phyloP scores from a whole-genome alignment of 2,113 vertebrate species.

The Hyperoodon ampullatus region DNA sequence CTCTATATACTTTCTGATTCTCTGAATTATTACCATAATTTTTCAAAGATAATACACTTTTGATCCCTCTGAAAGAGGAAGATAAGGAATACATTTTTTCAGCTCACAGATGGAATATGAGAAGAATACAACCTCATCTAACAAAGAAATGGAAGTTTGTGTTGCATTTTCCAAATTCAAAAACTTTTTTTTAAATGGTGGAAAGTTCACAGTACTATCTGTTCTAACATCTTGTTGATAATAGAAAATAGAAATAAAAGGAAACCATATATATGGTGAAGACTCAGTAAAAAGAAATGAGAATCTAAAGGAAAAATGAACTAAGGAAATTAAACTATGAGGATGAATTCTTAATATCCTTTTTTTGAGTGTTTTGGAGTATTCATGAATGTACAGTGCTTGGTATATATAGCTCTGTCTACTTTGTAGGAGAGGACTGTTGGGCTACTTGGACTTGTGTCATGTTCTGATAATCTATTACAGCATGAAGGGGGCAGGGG shows the following conservation, averaged over 20 bases:
- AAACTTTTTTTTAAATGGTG: background rate
- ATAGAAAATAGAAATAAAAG: constrained; percentile 9
- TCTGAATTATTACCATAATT: background rate
- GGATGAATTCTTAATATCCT: background rate
- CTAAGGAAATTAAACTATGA: background rate
- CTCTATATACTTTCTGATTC: background rate
- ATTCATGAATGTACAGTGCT: background rate
- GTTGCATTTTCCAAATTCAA: background rate
- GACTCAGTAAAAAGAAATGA: background rate
- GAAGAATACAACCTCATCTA: background rate
- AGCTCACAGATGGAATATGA: background rate
- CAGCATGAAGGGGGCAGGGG: background rate
- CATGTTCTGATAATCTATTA: background rate
- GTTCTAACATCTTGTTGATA: background rate
- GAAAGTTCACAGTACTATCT: background rate
- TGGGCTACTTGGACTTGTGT: background rate
- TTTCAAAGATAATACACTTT: background rate
- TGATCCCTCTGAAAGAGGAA: background rate
- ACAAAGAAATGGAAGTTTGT: background rate
- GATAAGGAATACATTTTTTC: background rate
- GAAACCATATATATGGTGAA: background rate
- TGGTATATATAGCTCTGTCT: background rate
- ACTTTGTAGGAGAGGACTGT: background rate
- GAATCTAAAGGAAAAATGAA: background rate
- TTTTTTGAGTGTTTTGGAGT: background rate